These are phyloP conservation scores for Agapornis roseicollis DNA, from an alignment of 2,113 vertebrate species.

Conservation along the genomic window DNA sequence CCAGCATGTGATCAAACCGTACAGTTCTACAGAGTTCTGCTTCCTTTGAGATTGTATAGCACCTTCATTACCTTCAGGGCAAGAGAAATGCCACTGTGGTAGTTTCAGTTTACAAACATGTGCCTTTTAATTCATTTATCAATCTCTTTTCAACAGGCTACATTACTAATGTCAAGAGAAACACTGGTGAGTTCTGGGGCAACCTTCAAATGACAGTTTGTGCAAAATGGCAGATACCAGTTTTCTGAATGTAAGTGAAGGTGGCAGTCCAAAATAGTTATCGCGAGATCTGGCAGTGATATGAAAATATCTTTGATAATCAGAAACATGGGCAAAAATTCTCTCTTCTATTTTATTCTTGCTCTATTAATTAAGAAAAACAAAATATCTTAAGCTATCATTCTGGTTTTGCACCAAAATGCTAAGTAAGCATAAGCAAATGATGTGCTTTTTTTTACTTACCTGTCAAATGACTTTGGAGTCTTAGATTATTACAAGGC, in stretches of 20 bases:
- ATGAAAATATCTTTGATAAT: background rate
- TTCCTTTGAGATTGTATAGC: background rate
- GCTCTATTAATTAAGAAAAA: background rate
- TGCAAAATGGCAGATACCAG: background rate
- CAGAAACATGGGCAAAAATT: background rate
- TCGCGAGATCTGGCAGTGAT: background rate
- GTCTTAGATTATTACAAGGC: background rate
- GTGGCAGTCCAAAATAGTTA: background rate
- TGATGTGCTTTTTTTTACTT: background rate
- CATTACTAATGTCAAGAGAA: background rate
- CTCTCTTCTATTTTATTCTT: background rate
- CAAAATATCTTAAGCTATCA: background rate
- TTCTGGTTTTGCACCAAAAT: background rate
- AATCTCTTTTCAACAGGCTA: background rate
- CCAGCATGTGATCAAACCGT: background rate
- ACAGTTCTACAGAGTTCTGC: background rate
- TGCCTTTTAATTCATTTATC: background rate
- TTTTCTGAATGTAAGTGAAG: background rate
- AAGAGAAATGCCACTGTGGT: background rate
- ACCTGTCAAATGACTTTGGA: background rate
- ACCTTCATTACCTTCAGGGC: background rate
- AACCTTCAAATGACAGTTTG: background rate
- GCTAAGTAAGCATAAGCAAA: background rate
- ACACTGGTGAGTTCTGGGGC: background rate
- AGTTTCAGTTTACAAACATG: background rate